Evolutionary conservation across 1,140 invertebrate genomes (phyloP), one percentile per base, ranked within the genome.

Genomic region (Drosophila watanabei): DNA sequence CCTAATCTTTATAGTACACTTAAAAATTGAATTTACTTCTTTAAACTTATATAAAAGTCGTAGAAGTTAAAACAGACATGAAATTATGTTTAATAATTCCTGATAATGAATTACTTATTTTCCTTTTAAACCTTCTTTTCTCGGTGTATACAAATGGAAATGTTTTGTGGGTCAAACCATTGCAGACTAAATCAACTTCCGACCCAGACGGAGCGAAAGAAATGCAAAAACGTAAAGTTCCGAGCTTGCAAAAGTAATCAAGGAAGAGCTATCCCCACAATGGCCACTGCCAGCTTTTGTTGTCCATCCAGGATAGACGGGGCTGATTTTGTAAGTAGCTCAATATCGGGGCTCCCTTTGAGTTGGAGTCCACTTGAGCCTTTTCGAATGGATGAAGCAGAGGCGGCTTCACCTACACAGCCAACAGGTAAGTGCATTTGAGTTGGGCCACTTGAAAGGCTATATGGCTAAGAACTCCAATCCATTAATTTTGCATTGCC

Each of bases 161-260:
- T 61, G 58, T 7, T 61, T 79, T 79, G 33, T 79, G 76, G 68
- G 78, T 73, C 78, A 80, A 70, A 37, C 49, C 68, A 61, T 57
- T 54, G 37, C 75, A 78, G 71, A 66, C 49, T 56, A 79, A 73
- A 51, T 56, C 68, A 72, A 73, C 68, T 72, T 52, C 48, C 68
- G 65, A 60, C 54, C 37, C 70, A 73, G 54, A 73, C 68, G 45
- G 9, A 51, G 45, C 52, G 66, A 72, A 60, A 72, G 54, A 72
- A 73, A 73, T 72, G 66, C 45, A 72, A 51, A 70, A 73, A 73
- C 68, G 68, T 48, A 73, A 73, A 73, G 54, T 45, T 73, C 30
- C 54, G 24, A 48, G 70, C 70, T 20, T 73, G 70, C 56, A 43
- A 73, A 72, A 73, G 70, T 73, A 73, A 73, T 73, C 70, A 73